Evolutionary conservation across 2,113 vertebrate genomes (phyloP).

Genomic region (Chinchilla lanigera): DNA sequence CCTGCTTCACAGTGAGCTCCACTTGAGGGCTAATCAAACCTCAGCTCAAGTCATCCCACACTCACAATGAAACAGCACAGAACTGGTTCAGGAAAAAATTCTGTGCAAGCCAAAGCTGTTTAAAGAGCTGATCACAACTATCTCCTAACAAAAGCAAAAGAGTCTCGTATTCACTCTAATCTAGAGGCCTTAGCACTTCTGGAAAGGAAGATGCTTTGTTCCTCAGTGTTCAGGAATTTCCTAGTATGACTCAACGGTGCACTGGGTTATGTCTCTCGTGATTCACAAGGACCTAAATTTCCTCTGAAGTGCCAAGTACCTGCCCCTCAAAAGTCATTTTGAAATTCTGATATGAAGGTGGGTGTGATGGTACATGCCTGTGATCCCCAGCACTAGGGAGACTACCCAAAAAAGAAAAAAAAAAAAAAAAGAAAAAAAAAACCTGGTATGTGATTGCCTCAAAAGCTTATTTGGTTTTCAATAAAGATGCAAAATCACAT

Average conservation of each 20-base stretch:
- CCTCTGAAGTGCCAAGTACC: not conserved
- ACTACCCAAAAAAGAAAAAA: not conserved
- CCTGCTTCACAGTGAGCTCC: slow-evolving; percentile 3
- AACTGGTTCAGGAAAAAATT: not conserved
- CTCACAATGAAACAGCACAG: not conserved
- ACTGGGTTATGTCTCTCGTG: not conserved
- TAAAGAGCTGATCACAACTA: not conserved
- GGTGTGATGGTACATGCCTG: not conserved
- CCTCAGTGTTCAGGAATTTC: slow-evolving; percentile 7
- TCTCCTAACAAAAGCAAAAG: not conserved
- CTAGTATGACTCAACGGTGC: not conserved
- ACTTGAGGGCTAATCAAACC: not conserved
- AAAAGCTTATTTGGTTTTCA: slow-evolving; percentile 18
- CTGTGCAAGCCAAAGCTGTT: not conserved
- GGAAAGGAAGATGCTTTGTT: slow-evolving; percentile 42
- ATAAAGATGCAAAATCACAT: slow-evolving; percentile 13
- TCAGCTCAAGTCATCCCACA: not conserved
- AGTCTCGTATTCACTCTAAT: not conserved
- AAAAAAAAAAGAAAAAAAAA: not conserved
- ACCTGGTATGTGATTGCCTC: not conserved
- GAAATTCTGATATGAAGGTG: not conserved
- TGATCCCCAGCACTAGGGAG: not conserved
- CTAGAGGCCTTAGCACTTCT: not conserved
- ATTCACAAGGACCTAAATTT: not conserved
- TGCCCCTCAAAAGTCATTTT: not conserved